Percentiles rank a stretch among this genome's conserved stretches.
These are phyloP conservation scores for Rugalucina vietnamica DNA, from an alignment of 2,888 invertebrate genomes.

Conservation along the genomic window DNA sequence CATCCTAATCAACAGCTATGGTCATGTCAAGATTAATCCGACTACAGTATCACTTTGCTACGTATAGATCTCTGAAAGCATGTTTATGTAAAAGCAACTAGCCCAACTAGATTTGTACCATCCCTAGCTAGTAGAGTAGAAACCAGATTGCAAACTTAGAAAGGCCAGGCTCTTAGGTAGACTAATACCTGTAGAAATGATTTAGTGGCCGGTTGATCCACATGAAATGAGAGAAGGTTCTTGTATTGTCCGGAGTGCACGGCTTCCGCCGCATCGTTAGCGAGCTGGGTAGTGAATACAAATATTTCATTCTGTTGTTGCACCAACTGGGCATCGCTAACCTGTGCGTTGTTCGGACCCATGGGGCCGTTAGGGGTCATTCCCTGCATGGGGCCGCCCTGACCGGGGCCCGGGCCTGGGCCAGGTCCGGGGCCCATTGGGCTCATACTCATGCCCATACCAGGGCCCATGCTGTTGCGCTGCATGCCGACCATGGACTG, in stretches of 20 bases:
- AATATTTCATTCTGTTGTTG: conserved; percentile 99
- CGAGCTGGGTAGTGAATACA: conserved; percentile 97
- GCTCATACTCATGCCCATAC: conserved; percentile 29
- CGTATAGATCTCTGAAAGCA: too few relatives aligned
- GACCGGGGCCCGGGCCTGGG: conserved; percentile 4
- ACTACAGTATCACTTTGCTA: too few relatives aligned
- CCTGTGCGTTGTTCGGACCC: conserved; percentile 51
- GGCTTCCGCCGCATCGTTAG: conserved; percentile 97
- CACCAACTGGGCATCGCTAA: conserved; percentile 73
- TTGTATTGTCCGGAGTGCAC: conserved; percentile 95
- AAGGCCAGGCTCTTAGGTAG: background rate
- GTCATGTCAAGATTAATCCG: too few relatives aligned
- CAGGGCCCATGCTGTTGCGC: conserved; percentile 4
- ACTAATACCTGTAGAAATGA: conserved; percentile 93
- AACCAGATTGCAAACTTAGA: conserved; percentile 25
- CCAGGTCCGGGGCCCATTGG: conserved; percentile 32
- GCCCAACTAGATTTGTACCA: too few relatives aligned
- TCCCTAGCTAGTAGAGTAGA: background rate
- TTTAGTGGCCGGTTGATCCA: conserved; percentile 97
- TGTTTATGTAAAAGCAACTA: background rate
- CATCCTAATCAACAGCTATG: too few relatives aligned
- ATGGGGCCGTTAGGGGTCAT: conserved; percentile 33
- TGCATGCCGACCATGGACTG: background rate
- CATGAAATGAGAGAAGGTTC: conserved; percentile 96
- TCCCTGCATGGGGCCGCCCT: conserved; percentile 42